Conservation (phyloP, 2,888 invertebrate genomes). For the Agriopis leucophaearia region DNA sequence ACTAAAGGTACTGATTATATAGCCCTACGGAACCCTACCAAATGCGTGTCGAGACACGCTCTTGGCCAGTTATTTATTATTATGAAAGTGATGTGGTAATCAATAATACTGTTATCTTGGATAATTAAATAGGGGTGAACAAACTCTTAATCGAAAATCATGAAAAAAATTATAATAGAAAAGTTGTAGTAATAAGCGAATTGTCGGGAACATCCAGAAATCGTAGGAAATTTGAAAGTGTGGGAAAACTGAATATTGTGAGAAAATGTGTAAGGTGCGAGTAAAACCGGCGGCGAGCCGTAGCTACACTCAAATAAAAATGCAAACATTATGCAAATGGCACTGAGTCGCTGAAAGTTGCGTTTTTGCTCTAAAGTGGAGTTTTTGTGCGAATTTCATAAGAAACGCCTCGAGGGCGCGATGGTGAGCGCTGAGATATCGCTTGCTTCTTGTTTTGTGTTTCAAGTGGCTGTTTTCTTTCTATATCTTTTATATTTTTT, state of each 20-base stretch:
- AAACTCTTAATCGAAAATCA: too few species aligned
- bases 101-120: too few species aligned
- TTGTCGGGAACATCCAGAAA: too few species aligned
- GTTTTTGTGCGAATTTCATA: conserved; percentile 54
- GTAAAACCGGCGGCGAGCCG: neutral
- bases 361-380: conserved; percentile 35
- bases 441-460: conserved; percentile 27
- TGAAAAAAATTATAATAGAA: too few species aligned
- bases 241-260: neutral
- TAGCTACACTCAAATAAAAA: conserved; percentile 52
- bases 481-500: conserved; percentile 6
- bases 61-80: too few species aligned
- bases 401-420: conserved; percentile 45
- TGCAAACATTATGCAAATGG: conserved; percentile 73
- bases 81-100: too few species aligned
- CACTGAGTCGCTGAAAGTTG: conserved; percentile 51
- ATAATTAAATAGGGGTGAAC: too few species aligned
- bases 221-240: too few species aligned
- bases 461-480: conserved; percentile 37
- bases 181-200: too few species aligned
- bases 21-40: too few species aligned
- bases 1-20: too few species aligned
- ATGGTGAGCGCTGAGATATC: conserved; percentile 39
- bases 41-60: too few species aligned
- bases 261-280: neutral